Base-by-base conservation (phyloP, 1,140 invertebrate species). In the Plodia interpunctella region DNA sequence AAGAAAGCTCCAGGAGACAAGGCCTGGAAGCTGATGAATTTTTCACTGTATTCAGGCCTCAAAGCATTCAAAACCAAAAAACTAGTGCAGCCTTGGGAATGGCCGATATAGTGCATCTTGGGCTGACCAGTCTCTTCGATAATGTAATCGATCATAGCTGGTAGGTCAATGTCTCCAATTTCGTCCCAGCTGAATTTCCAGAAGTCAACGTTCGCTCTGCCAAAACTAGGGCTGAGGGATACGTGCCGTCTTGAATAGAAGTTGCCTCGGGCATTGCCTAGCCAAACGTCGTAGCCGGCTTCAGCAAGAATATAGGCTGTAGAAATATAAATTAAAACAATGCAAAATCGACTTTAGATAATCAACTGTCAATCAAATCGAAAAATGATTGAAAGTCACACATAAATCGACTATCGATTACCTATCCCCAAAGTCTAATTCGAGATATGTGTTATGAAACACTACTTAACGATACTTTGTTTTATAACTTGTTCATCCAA, bases 201-300 rank as follows among this genome's bases (percentile, higher is more conserved):
- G 68, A 91, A 94, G 28, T 81, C 68, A 1, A 72, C 58, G 52
- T 66, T 62, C 5, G 20, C 13, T n/a, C 91, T 70, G 17, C 64
- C 85, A 35, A 9, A 9, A 68, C 63, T 56, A 19, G 90, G 87
- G 75, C 88, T 74, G 11, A 90, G 62, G 1, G 63, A 68, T 8
- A 73, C 72, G 73, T 94, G 93, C 19, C 88, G 87, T 28, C 88
- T 83, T 2, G 93, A 94, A 69, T 93, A 94, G 5, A 87, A 90
- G 76, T 93, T 94, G 2, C 94, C 94, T 18, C 94, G 86, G 25
- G 91, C 89, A 80, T 95, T 95, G 0, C 92, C 93, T 68, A 95
- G 65, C 94, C 94, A 95, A 0, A 94, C 93, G 66, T 94, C 93
- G 68, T 91, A 94, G 19, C 92, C 92, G 50, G 61, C 69, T 54